phyloP scores from a whole-genome alignment of 2,888 invertebrate genomes.

The Drosophila mimetica region DNA sequence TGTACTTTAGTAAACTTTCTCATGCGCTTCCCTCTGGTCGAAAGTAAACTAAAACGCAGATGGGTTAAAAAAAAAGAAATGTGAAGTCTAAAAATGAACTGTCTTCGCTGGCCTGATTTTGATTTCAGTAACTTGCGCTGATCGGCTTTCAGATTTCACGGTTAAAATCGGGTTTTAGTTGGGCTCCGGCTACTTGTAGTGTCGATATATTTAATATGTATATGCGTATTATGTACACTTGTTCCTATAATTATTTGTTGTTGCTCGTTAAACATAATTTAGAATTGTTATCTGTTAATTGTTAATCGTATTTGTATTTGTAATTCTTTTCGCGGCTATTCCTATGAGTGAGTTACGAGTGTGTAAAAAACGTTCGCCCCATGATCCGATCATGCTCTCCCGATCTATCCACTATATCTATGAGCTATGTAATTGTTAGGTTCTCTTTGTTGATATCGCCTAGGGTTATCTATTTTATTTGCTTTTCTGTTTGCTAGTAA shows the following conservation, averaged over 20 bases:
- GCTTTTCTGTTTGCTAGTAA: constrained; percentile 74
- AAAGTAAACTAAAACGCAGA: constrained; percentile 41
- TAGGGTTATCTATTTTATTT: constrained; percentile 54
- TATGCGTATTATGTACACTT: constrained; percentile 31
- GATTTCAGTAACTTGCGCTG: background rate
- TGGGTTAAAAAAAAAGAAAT: constrained; percentile 5
- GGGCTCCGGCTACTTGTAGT: constrained; percentile 15
- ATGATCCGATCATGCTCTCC: background rate
- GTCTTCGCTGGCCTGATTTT: background rate
- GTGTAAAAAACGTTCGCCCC: constrained; percentile 26
- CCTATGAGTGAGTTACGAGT: constrained; percentile 42
- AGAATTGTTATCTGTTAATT: constrained; percentile 33
- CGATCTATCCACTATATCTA: constrained; percentile 17
- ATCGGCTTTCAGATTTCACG: background rate
- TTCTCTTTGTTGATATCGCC: constrained; percentile 35
- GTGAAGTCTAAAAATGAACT: constrained; percentile 1
- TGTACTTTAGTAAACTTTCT: constrained; percentile 68
- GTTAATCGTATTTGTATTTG: constrained; percentile 29
- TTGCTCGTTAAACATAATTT: constrained; percentile 36
- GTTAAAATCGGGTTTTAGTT: constrained; percentile 11
- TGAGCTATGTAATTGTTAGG: constrained; percentile 43
- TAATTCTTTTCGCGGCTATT: constrained; percentile 31
- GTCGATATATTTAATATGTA: constrained; percentile 18
- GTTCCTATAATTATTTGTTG: constrained; percentile 43
- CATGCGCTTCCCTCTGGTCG: constrained; percentile 3